Evolutionary conservation across 53 echinoderm and acorn worm species (phyloP), one percentile per base, ranked within the genome.

Genomic region (Holothuria scabra): DNA sequence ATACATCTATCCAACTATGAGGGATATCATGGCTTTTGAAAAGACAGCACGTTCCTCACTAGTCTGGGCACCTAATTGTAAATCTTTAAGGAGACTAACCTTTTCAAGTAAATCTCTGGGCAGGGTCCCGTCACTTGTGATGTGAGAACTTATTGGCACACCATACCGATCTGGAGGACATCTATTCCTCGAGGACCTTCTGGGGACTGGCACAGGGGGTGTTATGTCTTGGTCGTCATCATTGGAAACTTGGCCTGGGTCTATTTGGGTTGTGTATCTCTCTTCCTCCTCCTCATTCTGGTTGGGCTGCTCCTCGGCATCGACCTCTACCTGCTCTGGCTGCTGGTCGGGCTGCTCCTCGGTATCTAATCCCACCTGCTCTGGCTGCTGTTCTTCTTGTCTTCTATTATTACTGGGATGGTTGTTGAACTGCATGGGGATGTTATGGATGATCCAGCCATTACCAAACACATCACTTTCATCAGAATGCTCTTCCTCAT

Each of bases 21-120:
- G 61, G 12, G 61, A 60, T 23, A 60, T 60, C 61, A 60, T 60
- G 61, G 61, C 61, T 60, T 60, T 60, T 26, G 61, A 60, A 60
- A 60, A 60, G 61, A 16, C 61, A 60, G 26, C 26, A 4, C 44
- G 5, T 44, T 44, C 44, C 5, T 44, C 44, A 44, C 44, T 44
- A 7, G 44, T 44, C 44, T 44, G 44, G 5, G 44, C 44, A 44
- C 44, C 5, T 5, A 44, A 44, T 44, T 44, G 44, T 10, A 44
- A 44, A 44, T 44, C 44, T 44, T 44, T 44, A 10, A 44, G 44
- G 5, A 44, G 10, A 10, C 10, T 44, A 44, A 44, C 44, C 10
- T 44, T 44, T 7, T 44, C 26, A 60, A 23, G n/a, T 60, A 60
- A 60, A 16, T 60, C 61, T 6, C 22, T 23, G n/a, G 26, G 61